Percentiles rank a stretch among this genome's conserved stretches.
Conservation (phyloP, 2,797 vertebrate genomes). For the Pseudochaenichthys georgianus region DNA sequence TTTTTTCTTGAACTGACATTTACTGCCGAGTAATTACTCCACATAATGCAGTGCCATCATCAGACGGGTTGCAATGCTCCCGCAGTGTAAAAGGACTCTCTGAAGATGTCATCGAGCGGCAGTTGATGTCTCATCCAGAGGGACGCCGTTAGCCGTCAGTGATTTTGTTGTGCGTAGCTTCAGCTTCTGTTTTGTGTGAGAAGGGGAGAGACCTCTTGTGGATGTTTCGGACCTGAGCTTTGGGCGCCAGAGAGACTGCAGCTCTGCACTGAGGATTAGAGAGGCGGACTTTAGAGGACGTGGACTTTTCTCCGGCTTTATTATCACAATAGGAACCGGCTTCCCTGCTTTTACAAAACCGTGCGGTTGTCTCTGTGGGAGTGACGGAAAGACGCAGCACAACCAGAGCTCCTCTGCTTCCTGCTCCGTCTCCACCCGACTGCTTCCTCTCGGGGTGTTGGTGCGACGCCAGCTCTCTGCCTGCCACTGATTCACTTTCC, state of each 20-base stretch:
- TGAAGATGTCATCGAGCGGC: neutral
- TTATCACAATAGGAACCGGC: constrained; percentile 17
- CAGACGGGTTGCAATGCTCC: neutral
- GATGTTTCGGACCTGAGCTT: constrained; percentile 18
- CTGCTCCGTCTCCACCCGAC: neutral
- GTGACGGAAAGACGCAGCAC: constrained; percentile 20
- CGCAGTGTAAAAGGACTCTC: neutral
- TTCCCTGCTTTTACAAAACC: constrained; percentile 18
- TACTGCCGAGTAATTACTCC: constrained; percentile 31
- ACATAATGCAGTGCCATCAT: neutral
- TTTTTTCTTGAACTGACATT: constrained; percentile 23
- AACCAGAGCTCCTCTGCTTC: constrained; percentile 14
- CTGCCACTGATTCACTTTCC: constrained; percentile 35
- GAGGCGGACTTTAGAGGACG: constrained; percentile 18
- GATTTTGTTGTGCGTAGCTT: constrained; percentile 22
- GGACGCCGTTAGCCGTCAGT: constrained; percentile 18
- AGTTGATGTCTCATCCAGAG: constrained; percentile 9
- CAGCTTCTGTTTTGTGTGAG: neutral
- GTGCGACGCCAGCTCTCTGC: constrained; percentile 36
- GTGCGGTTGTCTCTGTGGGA: constrained; percentile 13
- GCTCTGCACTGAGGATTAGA: constrained; percentile 19
- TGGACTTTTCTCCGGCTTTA: constrained; percentile 23
- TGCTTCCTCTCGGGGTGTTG: constrained; percentile 17
- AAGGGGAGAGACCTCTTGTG: constrained; percentile 20
- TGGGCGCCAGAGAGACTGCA: constrained; percentile 6